Base-by-base conservation (phyloP, 2,888 invertebrate genomes). In the Neocrepidodera transversa region DNA sequence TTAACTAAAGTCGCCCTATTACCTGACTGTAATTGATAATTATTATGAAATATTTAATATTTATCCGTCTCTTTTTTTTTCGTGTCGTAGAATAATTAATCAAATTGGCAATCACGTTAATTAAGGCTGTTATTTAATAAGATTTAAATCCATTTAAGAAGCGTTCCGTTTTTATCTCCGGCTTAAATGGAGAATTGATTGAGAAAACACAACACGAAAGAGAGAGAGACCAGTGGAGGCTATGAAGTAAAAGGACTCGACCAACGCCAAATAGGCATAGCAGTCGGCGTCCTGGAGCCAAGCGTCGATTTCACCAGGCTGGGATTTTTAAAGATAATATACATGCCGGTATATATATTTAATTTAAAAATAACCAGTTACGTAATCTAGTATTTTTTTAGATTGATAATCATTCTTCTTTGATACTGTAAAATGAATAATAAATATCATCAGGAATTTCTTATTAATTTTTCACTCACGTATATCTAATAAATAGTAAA, bases 61-160 rank as follows among this genome's bases (percentile, higher is more conserved):
- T n/a, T n/a, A n/a, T n/a, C n/a, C n/a, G n/a, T n/a, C n/a, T n/a
- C n/a, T n/a, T n/a, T n/a, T 28, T 8, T 28, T 4, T 10, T 35
- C 35, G 35, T 38, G 38, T 38, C 16, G 14, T n/a, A 13, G 11
- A 36, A 42, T 36, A 61, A 64, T 64, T 62, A 59, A 59, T 64
- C 64, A 62, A 57, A 58, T 62, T 51, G 55, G 62, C 58, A 60
- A 62, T 64, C 52, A 62, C 52, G 58, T 58, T 64, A 64, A 64
- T 64, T 60, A 55, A 38, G 32, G 48, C 32, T 52, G 55, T 62
- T 58, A 60, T 58, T 56, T 58, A 58, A 64, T 62, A 56, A 60
- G 62, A 64, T 60, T 58, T 47, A 50, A 60, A 62, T 54, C 58
- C 50, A 32, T 64, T 60, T 48, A 40, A 43, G 45, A 57, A 49